These are phyloP conservation scores for Ammospiza caudacuta DNA, from an alignment of 2,113 vertebrate species.

Conservation along the genomic window DNA sequence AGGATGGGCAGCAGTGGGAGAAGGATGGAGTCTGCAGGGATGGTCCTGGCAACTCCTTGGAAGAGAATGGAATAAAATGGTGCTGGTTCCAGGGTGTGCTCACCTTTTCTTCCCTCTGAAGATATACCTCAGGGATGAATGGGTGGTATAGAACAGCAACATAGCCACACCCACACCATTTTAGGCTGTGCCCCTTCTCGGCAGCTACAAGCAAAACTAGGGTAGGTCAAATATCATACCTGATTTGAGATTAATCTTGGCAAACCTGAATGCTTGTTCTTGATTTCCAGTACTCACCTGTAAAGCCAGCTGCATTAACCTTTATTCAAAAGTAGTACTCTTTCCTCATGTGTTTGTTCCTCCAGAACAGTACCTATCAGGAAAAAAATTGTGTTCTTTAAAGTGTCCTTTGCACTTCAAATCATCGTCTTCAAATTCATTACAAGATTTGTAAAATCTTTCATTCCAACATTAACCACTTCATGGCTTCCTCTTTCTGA, in stretches of 20 bases:
- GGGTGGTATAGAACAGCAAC: background rate
- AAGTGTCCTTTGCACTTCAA: background rate
- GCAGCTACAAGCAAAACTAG: background rate
- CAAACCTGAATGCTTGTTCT: background rate
- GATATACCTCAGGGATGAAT: no score
- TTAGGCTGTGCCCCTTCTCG: fast-evolving
- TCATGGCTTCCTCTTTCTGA: background rate
- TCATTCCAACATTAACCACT: background rate
- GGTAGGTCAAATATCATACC: background rate
- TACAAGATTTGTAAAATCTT: background rate
- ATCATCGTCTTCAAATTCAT: background rate
- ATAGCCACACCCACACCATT: background rate
- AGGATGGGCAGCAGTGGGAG: background rate
- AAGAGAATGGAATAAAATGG: background rate
- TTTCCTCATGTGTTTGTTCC: background rate
- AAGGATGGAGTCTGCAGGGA: background rate
- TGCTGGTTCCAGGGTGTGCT: background rate
- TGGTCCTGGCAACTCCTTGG: background rate
- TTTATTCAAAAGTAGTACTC: background rate
- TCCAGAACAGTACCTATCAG: background rate
- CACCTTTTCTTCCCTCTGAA: background rate
- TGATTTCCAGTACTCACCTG: background rate
- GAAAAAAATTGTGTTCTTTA: background rate
- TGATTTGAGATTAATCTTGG: background rate
- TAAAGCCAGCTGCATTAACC: background rate